Evolutionary conservation across 2,113 vertebrate species (phyloP).

Genomic region (Halichoeres trimaculatus): DNA sequence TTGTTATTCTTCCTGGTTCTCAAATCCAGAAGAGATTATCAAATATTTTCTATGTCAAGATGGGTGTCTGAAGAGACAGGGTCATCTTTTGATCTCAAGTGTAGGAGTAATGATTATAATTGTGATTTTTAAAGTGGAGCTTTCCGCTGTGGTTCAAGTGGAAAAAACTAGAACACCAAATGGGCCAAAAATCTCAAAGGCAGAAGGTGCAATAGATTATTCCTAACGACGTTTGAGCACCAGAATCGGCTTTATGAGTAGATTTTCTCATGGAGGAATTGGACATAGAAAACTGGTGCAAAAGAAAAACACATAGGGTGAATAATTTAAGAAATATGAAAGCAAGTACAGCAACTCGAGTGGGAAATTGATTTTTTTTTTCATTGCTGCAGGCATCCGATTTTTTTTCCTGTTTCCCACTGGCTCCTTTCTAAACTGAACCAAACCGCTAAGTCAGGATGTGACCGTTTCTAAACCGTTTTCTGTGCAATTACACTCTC

Average conservation of each 20-base stretch:
- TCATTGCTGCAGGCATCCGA: slow-evolving; percentile 36
- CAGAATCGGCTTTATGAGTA: neutral
- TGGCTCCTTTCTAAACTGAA: slow-evolving; percentile 44
- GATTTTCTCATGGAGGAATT: neutral
- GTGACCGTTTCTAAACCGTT: neutral
- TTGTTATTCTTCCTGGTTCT: slow-evolving; percentile 31
- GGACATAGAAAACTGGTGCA: neutral
- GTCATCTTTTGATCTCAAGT: slow-evolving; percentile 62
- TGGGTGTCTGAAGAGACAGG: slow-evolving; percentile 41
- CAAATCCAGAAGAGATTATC: slow-evolving; percentile 63
- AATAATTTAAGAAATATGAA: neutral
- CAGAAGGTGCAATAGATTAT: no score
- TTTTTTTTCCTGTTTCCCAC: slow-evolving; percentile 44
- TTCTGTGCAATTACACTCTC: neutral
- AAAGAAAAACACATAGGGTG: neutral
- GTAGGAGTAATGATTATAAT: slow-evolving; percentile 68
- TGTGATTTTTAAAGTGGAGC: slow-evolving; percentile 63
- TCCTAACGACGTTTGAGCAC: neutral
- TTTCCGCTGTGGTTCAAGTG: slow-evolving; percentile 11
- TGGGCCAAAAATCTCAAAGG: slow-evolving; percentile 27
- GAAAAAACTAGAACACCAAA: slow-evolving; percentile 4
- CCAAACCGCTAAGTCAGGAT: slow-evolving; percentile 19
- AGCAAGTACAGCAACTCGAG: neutral
- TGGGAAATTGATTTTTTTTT: slow-evolving; percentile 20
- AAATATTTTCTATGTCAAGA: slow-evolving; percentile 39